Percentiles rank a stretch among this genome's conserved stretches.
Conservation (phyloP, 2,888 invertebrate species). For the Augiades crinisus region DNA sequence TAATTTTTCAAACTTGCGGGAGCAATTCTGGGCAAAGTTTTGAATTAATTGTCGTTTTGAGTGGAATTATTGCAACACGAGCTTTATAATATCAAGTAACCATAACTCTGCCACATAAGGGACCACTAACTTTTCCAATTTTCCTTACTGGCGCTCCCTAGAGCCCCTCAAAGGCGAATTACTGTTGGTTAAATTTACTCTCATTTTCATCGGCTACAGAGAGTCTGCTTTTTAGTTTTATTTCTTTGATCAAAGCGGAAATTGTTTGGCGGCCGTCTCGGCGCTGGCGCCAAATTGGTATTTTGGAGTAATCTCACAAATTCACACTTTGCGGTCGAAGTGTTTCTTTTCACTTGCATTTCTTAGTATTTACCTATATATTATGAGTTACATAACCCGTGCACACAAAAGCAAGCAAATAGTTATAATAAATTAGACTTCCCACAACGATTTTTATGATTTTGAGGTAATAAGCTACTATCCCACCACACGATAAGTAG, state of each 20-base stretch:
- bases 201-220: conserved; percentile 55
- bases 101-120: conserved; percentile 69
- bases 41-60: conserved; percentile 47
- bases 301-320: conserved; percentile 70
- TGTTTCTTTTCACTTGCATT: conserved; percentile 30
- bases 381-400: too few relatives aligned
- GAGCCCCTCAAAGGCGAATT: conserved; percentile 76
- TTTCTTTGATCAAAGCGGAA: conserved; percentile 78
- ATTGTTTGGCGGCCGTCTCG: conserved; percentile 75
- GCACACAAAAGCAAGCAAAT: too few relatives aligned
- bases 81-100: conserved; percentile 36
- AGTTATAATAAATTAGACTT: too few relatives aligned
- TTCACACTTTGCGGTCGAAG: conserved; percentile 57
- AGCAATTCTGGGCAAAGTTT: conserved; percentile 38
- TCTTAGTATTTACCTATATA: too few relatives aligned
- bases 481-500: too few relatives aligned
- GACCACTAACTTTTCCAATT: conserved; percentile 77
- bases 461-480: too few relatives aligned
- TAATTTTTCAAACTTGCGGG: conserved; percentile 34
- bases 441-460: too few relatives aligned
- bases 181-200: conserved; percentile 77
- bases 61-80: conserved; percentile 41
- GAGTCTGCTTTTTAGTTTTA: conserved; percentile 75
- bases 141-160: conserved; percentile 62
- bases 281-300: conserved; percentile 61